A percentile compares a stretch with the other conserved stretches of the same genome.
These are phyloP conservation scores for Pardalotus punctatus DNA, from an alignment of 2,113 vertebrate species.

Conservation along the genomic window DNA sequence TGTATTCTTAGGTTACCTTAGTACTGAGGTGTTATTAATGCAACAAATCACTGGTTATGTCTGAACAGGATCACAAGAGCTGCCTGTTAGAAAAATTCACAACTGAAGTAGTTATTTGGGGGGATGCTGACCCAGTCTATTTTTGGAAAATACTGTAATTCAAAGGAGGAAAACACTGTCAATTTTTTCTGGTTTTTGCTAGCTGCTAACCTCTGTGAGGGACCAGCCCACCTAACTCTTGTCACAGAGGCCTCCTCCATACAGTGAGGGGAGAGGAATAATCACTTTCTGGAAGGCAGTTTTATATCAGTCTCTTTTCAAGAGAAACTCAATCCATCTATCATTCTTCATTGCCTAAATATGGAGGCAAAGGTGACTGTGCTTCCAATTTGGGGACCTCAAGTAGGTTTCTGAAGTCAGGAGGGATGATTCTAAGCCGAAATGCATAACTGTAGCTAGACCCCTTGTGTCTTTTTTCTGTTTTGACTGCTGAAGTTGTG, in stretches of 20 bases:
- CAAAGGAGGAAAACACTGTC: not conserved
- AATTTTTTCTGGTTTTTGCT: not conserved
- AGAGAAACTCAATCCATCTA: not conserved
- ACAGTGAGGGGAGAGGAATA: not conserved
- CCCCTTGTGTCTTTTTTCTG: not conserved
- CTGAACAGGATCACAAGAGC: not conserved
- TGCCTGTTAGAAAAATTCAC: not conserved
- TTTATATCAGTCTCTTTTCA: not conserved
- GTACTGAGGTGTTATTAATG: not conserved
- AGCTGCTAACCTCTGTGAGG: not conserved
- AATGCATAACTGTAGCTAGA: not conserved
- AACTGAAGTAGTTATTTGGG: not conserved
- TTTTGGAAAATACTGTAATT: slow-evolving; percentile 12
- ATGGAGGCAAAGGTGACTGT: not conserved
- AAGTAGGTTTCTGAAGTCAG: not conserved
- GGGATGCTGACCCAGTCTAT: not conserved
- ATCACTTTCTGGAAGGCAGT: not conserved
- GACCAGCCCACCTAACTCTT: not conserved
- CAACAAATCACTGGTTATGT: not conserved
- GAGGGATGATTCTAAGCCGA: not conserved
- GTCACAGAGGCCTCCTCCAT: not conserved
- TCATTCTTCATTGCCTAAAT: not conserved
- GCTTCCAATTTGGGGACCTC: not conserved
- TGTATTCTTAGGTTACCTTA: not conserved
- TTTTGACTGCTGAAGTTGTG: not conserved